Evolutionary conservation across 1,140 invertebrate species (phyloP).

Genomic region (Pristionchus pacificus): DNA sequence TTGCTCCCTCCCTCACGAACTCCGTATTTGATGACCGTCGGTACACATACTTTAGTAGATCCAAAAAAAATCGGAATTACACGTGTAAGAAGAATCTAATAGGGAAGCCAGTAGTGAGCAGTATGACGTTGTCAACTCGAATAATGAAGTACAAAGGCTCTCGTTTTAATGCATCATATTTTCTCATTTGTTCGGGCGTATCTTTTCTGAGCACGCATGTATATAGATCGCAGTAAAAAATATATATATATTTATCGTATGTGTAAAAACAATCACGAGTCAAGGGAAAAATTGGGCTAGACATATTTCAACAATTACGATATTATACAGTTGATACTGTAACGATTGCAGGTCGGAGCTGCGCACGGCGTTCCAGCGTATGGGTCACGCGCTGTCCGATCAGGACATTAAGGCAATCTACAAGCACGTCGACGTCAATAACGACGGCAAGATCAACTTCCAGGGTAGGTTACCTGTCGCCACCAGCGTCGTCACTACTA

Average conservation of each 20-base stretch:
- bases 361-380: constrained; percentile 55
- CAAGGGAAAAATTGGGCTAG: no score
- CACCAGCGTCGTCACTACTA: no score
- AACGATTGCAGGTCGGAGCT: constrained; percentile 45
- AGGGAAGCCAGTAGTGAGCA: not conserved
- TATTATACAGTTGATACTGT: not conserved
- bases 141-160: no score
- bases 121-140: no score
- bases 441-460: constrained; percentile 58
- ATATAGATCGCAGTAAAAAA: no score
- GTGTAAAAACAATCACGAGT: no score
- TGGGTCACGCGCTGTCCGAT: constrained; percentile 51
- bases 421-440: constrained; percentile 54
- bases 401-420: constrained; percentile 57
- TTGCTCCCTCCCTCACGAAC: not conserved
- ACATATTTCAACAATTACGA: no score
- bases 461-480: constrained; percentile 33
- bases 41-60: no score
- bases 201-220: no score
- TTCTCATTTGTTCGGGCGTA: no score
- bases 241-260: no score
- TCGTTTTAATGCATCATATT: no score
- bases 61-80: not conserved
- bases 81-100: not conserved
- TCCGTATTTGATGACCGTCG: not conserved